Conservation (phyloP, 2,888 invertebrate species). For the Malthinus seriepunctatus region DNA sequence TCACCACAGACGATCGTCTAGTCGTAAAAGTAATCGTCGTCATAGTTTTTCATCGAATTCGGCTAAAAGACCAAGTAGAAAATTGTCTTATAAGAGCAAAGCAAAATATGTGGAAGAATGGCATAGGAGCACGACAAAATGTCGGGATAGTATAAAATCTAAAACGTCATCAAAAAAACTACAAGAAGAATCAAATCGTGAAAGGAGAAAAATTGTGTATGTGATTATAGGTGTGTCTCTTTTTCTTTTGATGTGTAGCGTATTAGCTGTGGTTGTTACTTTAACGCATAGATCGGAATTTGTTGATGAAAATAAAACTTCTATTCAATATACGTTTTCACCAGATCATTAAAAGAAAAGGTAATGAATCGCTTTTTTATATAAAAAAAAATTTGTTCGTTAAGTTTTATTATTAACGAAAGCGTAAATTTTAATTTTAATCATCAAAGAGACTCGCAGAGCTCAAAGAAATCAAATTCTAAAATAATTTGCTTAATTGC, state of each 20-base stretch:
- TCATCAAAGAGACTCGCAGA: too few relatives aligned
- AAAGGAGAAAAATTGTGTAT: conserved; percentile 70
- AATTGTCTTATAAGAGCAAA: background rate
- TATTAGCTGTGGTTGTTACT: conserved; percentile 77
- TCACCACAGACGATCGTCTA: conserved; percentile 4
- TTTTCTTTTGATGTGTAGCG: conserved; percentile 72
- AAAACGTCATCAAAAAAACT: conserved; percentile 4
- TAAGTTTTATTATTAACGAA: too few relatives aligned
- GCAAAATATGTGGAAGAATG: conserved; percentile 8
- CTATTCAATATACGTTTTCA: conserved; percentile 45
- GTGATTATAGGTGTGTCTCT: conserved; percentile 73
- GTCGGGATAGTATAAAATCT: conserved; percentile 17
- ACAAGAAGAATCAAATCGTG: conserved; percentile 55
- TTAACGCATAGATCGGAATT: conserved; percentile 57
- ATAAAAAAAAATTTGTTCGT: background rate
- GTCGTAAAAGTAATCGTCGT: conserved; percentile 13
- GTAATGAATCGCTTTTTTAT: background rate
- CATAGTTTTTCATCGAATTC: background rate
- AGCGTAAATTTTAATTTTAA: too few relatives aligned
- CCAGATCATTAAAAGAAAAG: conserved; percentile 22
- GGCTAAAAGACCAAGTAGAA: background rate
- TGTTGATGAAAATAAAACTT: conserved; percentile 39
- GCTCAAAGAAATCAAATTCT: too few relatives aligned
- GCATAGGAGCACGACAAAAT: conserved; percentile 39
- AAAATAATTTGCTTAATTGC: too few relatives aligned